Base-by-base conservation (phyloP, 2,797 vertebrate genomes). In the Tapera naevia region DNA sequence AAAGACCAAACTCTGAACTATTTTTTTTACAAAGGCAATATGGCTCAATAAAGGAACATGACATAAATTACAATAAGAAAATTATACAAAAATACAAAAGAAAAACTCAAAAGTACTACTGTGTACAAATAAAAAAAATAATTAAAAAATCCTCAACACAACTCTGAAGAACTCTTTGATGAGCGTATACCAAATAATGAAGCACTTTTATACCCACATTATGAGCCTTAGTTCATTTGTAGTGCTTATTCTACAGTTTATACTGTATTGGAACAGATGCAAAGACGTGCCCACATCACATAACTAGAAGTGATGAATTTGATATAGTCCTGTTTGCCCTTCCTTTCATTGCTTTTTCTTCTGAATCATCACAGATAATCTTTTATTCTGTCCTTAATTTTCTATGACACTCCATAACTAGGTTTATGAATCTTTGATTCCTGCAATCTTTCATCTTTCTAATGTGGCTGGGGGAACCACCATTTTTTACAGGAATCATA, bases 351-450 rank as follows among this genome's bases (percentile, higher is more conserved):
- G 93, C 91, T 91, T 95, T 95, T 94, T 80, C 85, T 95, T 95
- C 81, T 88, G 81, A 95, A 95, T 46, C 84, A 93, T 95, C 94
- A 95, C 84, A 95, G 93, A 95, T 88, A 86, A 95, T 95, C 73
- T 94, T 96, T 96, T 95, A 96, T 96, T 95, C 95, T 89, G 72
- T 60, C 82, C 62, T 89, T 96, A 96, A 97, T 96, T 97, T 96
- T 92, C 95, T 94, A 94, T 96, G 95, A 96, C 91, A 95, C 65
- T 92, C 80, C 39, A 92, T 95, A 95, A 95, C 92, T 95, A 95
- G 92, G 87, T 93, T 97, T 96, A 95, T 95, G 89, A 97, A 97
- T 97, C 92, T 96, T 97, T 97, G 79, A 96, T 97, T 93, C 82
- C n/a, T 53, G 46, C 54, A 93, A 93, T 97, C 69, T 35, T 93